Evolutionary conservation across 2,797 vertebrate species (phyloP), one percentile per base, ranked within the genome.

Genomic region (Rhynchotus rufescens): DNA sequence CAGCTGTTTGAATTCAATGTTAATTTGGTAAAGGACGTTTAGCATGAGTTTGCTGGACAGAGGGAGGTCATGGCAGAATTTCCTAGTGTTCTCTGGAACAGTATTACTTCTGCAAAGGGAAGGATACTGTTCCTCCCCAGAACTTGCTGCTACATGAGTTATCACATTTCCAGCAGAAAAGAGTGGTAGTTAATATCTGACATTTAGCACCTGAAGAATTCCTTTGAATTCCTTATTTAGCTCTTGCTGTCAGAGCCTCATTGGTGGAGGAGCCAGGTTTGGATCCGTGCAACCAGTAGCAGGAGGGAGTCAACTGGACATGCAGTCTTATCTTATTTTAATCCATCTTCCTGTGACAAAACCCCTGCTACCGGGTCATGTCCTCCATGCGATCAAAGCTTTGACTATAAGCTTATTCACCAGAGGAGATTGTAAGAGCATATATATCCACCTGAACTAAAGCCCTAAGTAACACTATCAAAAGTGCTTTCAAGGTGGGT

Each of bases 1-100:
- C 80, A 92, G 57, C 13, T 89, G n/a, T 74, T 73, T 9, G 30
- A 94, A 93, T 91, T 93, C 67, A 80, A 9, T 82, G 71, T 30
- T 86, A 78, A 89, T 90, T 94, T 95, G 20, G 36, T 84, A 54
- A 92, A 86, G 71, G 59, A 74, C 19, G 75, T 80, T 88, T 45
- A 72, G 3, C 12, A 76, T 36, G 7, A 42, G 56, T 80, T 81
- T 66, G 12, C 44, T 36, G 90, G 32, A 78, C 15, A 62, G 67
- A 34, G 23, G 13, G 67, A 34, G 25, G 15, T 84, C 15, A 36
- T 68, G 6, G 66, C 40, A 88, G 6, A 42, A 91, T 65, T 86
- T 72, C 36, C 23, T 87, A 78, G n/a, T 22, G 38, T 26, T 42
- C 42, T 84, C 59, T 38, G 15, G 78, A 84, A 65, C 9, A 3